Percentiles rank a stretch among this genome's conserved stretches.
Conservation (phyloP, 1,140 invertebrate genomes). For the Formica exsecta region DNA sequence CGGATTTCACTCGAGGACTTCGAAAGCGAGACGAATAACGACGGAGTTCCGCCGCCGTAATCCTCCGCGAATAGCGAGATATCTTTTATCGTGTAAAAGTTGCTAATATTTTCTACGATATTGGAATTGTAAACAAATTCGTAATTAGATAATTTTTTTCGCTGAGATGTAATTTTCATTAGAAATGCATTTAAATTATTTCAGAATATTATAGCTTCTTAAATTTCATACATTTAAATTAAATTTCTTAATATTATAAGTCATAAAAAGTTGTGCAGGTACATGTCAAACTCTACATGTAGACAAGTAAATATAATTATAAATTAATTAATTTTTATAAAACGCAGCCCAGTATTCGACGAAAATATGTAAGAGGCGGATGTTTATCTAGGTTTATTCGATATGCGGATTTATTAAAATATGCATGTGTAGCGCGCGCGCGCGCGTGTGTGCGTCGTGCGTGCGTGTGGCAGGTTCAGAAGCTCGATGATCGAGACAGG, state of each 20-base stretch:
- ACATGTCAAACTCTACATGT: not conserved
- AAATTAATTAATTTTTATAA: not conserved
- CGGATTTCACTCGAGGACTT: slow-evolving; percentile 74
- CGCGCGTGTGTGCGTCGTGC: not conserved
- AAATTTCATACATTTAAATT: not conserved
- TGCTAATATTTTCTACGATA: not conserved
- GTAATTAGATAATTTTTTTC: not conserved
- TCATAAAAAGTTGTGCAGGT: not conserved
- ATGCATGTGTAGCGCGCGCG: too few relatives aligned
- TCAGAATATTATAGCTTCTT: not conserved
- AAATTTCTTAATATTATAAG: not conserved
- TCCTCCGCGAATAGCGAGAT: not conserved
- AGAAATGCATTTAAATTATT: not conserved
- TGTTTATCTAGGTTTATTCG: slow-evolving; percentile 51
- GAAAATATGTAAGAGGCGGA: slow-evolving; percentile 17
- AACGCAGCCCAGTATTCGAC: not conserved
- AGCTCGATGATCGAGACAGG: slow-evolving; percentile 29
- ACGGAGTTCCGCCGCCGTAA: not conserved
- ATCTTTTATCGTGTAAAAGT: not conserved
- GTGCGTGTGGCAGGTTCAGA: not conserved
- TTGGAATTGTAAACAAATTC: not conserved
- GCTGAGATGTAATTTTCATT: not conserved
- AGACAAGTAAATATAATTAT: not conserved
- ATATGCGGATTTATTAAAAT: slow-evolving; percentile 18
- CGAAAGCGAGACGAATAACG: slow-evolving; percentile 61